Evolutionary conservation across 1,140 invertebrate genomes (phyloP).

Genomic region (Mesaphorura yosii): DNA sequence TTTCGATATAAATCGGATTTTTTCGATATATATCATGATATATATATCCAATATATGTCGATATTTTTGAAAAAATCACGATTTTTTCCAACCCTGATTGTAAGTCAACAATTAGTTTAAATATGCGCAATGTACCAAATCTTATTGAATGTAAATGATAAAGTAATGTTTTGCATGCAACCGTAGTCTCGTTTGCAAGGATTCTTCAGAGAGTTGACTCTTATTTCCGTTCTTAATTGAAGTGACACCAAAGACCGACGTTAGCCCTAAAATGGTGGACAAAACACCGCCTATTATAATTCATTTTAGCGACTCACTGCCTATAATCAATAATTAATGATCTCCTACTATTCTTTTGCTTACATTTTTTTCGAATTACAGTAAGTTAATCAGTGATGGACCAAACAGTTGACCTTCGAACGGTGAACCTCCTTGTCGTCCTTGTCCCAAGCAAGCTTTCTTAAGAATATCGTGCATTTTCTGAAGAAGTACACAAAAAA

Average conservation of each 20-base stretch:
- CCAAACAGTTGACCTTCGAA: slow-evolving; percentile 69
- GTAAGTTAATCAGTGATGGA: slow-evolving; percentile 44
- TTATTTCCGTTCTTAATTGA: background rate
- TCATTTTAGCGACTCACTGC: background rate
- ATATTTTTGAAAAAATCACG: too few species aligned
- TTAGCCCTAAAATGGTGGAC: background rate
- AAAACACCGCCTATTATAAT: background rate
- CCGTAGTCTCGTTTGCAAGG: too few species aligned
- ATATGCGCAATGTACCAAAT: too few species aligned
- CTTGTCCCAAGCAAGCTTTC: slow-evolving; percentile 74
- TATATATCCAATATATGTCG: too few species aligned
- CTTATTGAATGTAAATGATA: too few species aligned
- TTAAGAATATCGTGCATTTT: slow-evolving; percentile 55
- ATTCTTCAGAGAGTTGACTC: too few species aligned
- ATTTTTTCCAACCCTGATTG: too few species aligned
- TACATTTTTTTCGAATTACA: background rate
- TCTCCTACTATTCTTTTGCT: background rate
- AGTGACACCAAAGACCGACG: background rate
- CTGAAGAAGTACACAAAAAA: slow-evolving; percentile 33
- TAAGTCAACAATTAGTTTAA: too few species aligned
- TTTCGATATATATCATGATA: too few species aligned
- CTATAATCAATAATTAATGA: background rate
- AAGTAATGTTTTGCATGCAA: too few species aligned
- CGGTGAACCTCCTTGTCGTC: slow-evolving; percentile 69
- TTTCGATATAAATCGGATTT: too few species aligned